Evolutionary conservation across 2,797 vertebrate genomes (phyloP), one percentile per base, ranked within the genome.

Genomic region (Manis crassicaudata): DNA sequence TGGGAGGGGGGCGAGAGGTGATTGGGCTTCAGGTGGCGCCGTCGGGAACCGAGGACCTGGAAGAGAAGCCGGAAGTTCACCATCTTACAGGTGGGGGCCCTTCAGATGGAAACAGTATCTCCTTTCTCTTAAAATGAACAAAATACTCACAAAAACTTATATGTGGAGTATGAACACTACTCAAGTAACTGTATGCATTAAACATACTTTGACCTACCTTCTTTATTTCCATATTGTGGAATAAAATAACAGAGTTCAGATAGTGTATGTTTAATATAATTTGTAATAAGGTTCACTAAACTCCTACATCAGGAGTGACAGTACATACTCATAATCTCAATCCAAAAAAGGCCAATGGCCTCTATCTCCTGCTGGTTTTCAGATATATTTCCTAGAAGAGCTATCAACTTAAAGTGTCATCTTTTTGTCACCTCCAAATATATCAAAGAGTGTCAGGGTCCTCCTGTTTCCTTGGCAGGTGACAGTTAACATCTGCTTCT

Each of bases 401-500:
- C 60, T 80, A 93, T 12, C 7, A 21, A 76, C 58, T 94, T 92
- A 82, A 81, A 84, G 60, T 92, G 79, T 96, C 97, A 96, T 84
- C 96, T 96, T 95, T 97, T 95, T 96, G 43, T 96, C 97, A 97
- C 94, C 70, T 97, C 91, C 86, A 96, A 96, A 96, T 88, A 95
- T 87, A 92, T 94, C 96, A 96, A 92, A 93, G 90, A 73, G 79
- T 94, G 75, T 84, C 56, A 62, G 21, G 37, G 72, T 80, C 35
- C 77, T 92, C 50, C 86, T 62, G 32, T 86, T 97, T 95, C 76
- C 75, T 88, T 96, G 88, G 86, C 94, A 93, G 72, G 80, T 96
- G 75, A 95, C 92, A 93, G 79, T 92, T 96, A 96, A 85, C 72
- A 85, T 94, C 92, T 97, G 92, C 37, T 91, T 90, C 54, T 60